Evolutionary conservation across 2,888 invertebrate species (phyloP).

Genomic region (Macropis europaea): DNA sequence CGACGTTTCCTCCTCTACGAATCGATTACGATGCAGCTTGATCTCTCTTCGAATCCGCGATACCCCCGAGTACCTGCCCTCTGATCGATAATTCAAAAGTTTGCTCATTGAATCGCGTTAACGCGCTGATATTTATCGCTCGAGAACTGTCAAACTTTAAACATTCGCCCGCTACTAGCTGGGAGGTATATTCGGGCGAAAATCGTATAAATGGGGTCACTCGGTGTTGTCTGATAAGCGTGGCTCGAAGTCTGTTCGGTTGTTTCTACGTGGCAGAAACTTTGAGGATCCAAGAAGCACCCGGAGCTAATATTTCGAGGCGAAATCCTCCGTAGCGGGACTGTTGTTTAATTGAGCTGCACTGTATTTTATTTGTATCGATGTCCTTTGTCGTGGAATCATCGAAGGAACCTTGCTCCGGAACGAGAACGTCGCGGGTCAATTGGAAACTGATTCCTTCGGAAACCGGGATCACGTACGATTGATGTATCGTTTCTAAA

Average conservation of each 20-base stretch:
- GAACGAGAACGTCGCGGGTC: constrained; percentile 16
- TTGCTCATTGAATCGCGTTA: background rate
- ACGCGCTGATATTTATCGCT: background rate
- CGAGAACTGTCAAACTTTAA: background rate
- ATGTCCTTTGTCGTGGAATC: background rate
- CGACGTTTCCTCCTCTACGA: constrained; percentile 3
- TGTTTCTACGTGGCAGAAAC: too few relatives aligned
- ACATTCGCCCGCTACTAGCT: too few relatives aligned
- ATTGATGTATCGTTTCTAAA: constrained; percentile 10
- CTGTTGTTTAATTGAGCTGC: too few relatives aligned
- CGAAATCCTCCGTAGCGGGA: too few relatives aligned
- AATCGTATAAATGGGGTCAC: too few relatives aligned
- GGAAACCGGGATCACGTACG: constrained; percentile 10
- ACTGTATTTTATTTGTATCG: too few relatives aligned
- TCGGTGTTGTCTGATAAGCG: too few relatives aligned
- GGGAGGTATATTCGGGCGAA: too few relatives aligned
- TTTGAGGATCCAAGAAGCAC: too few relatives aligned
- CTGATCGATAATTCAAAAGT: background rate
- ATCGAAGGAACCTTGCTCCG: constrained; percentile 8
- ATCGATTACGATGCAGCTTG: background rate
- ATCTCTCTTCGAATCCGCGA: background rate
- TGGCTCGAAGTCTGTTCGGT: too few relatives aligned
- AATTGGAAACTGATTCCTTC: constrained; percentile 33
- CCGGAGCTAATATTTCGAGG: too few relatives aligned
- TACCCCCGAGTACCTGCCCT: too few relatives aligned